Evolutionary conservation across 2,113 vertebrate species (phyloP).

Genomic region (Pagrus major): DNA sequence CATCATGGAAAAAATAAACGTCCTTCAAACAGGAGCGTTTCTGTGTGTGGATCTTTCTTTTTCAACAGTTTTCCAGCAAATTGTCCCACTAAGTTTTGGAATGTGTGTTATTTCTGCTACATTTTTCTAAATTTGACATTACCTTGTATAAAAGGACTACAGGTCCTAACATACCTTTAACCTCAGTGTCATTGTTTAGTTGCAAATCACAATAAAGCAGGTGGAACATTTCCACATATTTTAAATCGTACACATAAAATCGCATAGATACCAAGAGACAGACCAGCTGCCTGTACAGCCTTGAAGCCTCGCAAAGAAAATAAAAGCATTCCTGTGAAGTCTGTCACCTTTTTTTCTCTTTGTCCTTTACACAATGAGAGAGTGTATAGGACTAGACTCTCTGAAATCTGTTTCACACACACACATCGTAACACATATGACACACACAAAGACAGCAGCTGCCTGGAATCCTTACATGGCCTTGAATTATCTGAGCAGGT

Average conservation of each 20-base stretch:
- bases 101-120: no score
- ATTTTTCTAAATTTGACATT: no score
- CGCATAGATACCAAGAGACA: neutral
- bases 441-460: constrained; percentile 31
- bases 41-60: no score
- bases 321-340: neutral
- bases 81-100: no score
- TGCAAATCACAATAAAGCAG: neutral
- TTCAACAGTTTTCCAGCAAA: no score
- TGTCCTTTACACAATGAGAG: neutral
- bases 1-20: no score
- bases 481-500: constrained; percentile 46
- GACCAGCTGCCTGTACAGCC: neutral
- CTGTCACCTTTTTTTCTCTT: neutral
- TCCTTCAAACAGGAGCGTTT: no score
- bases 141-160: no score
- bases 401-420: neutral
- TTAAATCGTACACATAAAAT: neutral
- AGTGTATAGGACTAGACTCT: neutral
- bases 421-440: neutral
- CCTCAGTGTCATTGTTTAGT: no score
- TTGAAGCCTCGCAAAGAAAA: neutral
- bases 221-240: neutral
- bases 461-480: constrained; percentile 32
- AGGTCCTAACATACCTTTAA: no score